These are phyloP conservation scores for Eulimnadia texana DNA, from an alignment of 1,140 invertebrate species.

Conservation along the genomic window DNA sequence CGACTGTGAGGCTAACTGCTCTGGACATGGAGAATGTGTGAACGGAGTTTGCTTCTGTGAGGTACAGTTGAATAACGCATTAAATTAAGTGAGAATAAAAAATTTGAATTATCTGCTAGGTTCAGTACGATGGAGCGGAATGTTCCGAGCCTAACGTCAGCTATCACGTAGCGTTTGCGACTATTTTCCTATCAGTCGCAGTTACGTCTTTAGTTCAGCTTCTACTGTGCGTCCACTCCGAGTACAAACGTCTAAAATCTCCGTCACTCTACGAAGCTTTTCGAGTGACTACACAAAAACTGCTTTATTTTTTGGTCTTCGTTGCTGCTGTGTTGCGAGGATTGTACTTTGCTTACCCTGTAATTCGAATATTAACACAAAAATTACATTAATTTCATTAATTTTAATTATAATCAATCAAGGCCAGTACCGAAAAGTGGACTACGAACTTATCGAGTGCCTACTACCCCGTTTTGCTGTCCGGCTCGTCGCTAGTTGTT, in stretches of 20 bases:
- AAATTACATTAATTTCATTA: neutral
- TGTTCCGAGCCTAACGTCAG: slow-evolving; percentile 45
- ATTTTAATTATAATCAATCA: neutral
- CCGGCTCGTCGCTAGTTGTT: slow-evolving; percentile 76
- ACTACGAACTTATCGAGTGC: slow-evolving; percentile 69
- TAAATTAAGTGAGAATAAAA: too few species aligned
- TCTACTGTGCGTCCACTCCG: slow-evolving; percentile 62
- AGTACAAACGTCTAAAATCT: slow-evolving; percentile 67
- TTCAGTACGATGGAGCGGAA: slow-evolving; percentile 47
- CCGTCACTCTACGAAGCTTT: slow-evolving; percentile 63
- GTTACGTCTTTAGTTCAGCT: slow-evolving; percentile 75
- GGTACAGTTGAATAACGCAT: slow-evolving; percentile 40
- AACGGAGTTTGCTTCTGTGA: slow-evolving; percentile 59
- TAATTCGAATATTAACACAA: slow-evolving; percentile 32
- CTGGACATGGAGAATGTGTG: slow-evolving; percentile 76
- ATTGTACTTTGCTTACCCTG: slow-evolving; percentile 77
- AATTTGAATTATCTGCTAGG: slow-evolving; percentile 37
- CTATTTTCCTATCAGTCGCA: slow-evolving; percentile 64
- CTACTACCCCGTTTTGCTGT: slow-evolving; percentile 78
- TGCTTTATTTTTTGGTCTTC: slow-evolving; percentile 78
- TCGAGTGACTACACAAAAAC: slow-evolving; percentile 76
- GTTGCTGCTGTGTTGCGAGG: slow-evolving; percentile 67
- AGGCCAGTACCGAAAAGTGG: slow-evolving; percentile 64
- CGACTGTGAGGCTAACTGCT: slow-evolving; percentile 47
- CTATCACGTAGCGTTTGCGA: slow-evolving; percentile 57